Evolutionary conservation across 2,797 vertebrate genomes (phyloP), one percentile per base, ranked within the genome.

Genomic region (Valencia hispanica): DNA sequence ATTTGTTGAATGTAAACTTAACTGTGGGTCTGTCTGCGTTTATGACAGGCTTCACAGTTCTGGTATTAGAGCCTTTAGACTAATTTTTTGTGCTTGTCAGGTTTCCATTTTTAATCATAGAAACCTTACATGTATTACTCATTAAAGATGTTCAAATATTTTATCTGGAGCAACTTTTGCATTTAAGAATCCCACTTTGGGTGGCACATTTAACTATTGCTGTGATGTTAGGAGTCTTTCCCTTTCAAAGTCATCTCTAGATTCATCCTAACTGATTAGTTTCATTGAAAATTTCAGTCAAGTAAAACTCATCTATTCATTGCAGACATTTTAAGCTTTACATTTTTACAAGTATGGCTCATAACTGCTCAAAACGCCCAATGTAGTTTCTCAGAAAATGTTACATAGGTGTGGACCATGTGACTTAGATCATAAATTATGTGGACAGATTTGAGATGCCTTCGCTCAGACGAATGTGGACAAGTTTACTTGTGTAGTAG

Each of bases 1-100:
- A 18, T 87, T 80, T 74, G 72, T 20, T 84, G 87, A 90, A 90
- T 88, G 82, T 91, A 82, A 86, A 78, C 59, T 27, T 45, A 74
- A 72, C 48, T 77, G 57, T 70, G 20, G 63, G 20, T 39, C 20
- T 66, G 36, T 66, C 22, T 5, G 2, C 39, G 20, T 66, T 66
- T 66, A 66, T 41, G 63, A 11, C 25, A 41, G 34, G 36, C 36
- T 66, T 41, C 22, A 53, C 34, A 70, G 63, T 50, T 75, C 20
- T 45, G 63, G 45, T 65, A 65, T 6, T 32, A 20, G 22, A 45
- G 57, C 20, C 18, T 73, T 34, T 59, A 14, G 14, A 25, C n/a
- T 39, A 7, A 18, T n/a, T 51, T 70, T 34, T 48, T 8, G n/a
- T 66, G 36, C 63, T 66, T n/a, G 63, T 39, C 12, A 66, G 22